Conservation (phyloP, 2,113 vertebrate genomes). For the Cyanocitta stelleri region DNA sequence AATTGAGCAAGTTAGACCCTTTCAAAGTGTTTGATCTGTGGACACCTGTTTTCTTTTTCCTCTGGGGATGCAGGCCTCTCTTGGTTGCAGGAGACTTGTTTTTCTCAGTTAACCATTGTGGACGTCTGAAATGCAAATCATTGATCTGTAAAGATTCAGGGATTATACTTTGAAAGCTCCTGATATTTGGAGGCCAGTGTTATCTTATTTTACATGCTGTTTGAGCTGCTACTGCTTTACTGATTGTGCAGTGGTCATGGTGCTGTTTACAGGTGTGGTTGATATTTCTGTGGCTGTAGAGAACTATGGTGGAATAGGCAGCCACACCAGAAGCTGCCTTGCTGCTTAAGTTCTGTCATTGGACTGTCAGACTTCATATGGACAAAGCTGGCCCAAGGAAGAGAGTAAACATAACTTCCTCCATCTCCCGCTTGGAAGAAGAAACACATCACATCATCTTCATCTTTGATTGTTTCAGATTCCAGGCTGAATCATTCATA, state of each 20-base stretch:
- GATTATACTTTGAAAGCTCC: not conserved
- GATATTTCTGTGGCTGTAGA: not conserved
- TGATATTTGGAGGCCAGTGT: not conserved
- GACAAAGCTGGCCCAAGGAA: not conserved
- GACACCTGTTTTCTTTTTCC: not conserved
- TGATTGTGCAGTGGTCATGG: accelerated
- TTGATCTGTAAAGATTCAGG: not conserved
- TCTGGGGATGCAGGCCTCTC: not conserved
- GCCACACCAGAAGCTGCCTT: not conserved
- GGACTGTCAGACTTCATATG: not conserved
- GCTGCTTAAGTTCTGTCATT: not conserved
- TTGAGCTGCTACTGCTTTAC: not conserved
- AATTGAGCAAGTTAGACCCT: not conserved
- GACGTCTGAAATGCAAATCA: not conserved
- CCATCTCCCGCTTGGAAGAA: not conserved
- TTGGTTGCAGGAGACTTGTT: not conserved
- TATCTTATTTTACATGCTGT: not conserved
- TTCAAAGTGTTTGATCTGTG: not conserved
- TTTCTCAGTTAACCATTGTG: not conserved
- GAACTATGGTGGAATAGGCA: not conserved
- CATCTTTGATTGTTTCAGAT: not conserved
- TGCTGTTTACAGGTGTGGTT: not conserved
- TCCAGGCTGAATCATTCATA: not conserved
- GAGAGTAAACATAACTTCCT: not conserved
- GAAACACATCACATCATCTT: not conserved